Conservation (phyloP, 2,888 invertebrate genomes). For the Glaucopsyche alexis region DNA sequence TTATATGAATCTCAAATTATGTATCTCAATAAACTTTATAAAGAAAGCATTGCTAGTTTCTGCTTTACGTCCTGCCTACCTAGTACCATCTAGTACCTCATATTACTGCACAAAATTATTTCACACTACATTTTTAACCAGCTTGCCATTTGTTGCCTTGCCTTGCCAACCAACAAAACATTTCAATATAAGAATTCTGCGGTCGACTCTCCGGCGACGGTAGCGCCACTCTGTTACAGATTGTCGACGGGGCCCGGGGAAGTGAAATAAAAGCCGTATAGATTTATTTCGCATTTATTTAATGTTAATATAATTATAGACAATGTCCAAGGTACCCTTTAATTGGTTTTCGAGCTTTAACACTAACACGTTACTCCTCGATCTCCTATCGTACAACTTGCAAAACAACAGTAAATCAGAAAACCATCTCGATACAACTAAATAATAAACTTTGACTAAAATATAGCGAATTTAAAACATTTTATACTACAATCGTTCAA, state of each 20-base stretch:
- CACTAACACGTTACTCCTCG: slow-evolving; percentile 74
- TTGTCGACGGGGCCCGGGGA: background rate
- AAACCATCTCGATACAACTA: slow-evolving; percentile 69
- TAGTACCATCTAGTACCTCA: too few species aligned
- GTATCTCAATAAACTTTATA: slow-evolving; percentile 7
- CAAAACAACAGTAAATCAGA: slow-evolving; percentile 73
- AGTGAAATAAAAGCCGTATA: slow-evolving; percentile 41
- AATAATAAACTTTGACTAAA: slow-evolving; percentile 73
- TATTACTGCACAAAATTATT: too few species aligned
- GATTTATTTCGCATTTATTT: slow-evolving; percentile 73
- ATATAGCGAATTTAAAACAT: slow-evolving; percentile 72
- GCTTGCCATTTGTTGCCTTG: too few species aligned
- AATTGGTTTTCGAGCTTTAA: slow-evolving; percentile 78
- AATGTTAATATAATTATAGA: slow-evolving; percentile 79
- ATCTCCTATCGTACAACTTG: slow-evolving; percentile 73
- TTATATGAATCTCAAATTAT: slow-evolving; percentile 18
- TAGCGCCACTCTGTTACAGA: background rate
- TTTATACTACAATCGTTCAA: slow-evolving; percentile 66
- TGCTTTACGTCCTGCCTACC: too few species aligned
- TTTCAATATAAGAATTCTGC: too few species aligned
- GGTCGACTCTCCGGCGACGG: too few species aligned
- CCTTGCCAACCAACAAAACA: too few species aligned
- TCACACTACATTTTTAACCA: too few species aligned
- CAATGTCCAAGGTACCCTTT: slow-evolving; percentile 80
- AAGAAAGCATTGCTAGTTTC: background rate